Evolutionary conservation across 2,113 vertebrate genomes (phyloP), one percentile per base, ranked within the genome.

Genomic region (Pongo abelii): DNA sequence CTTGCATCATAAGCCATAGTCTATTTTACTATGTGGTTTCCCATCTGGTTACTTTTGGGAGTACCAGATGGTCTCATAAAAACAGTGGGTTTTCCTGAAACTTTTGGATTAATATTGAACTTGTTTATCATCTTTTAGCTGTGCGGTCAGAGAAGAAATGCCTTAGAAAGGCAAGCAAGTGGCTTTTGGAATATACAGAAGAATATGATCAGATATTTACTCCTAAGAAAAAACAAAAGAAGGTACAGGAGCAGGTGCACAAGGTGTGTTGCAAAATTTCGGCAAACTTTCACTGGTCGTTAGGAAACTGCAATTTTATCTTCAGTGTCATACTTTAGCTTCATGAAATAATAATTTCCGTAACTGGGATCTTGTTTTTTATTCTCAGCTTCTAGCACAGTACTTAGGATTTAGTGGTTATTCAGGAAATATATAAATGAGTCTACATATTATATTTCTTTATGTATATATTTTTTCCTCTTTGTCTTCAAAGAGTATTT

Each of bases 191-290:
- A 38, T 38, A 38, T 38, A 99, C 99, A 70, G 99, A 99, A 98
- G 99, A 99, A 84, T 99, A 99, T 48, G 99, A 99, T 98, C 99
- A 99, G 87, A 99, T 99, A 97, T 99, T 99, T 99, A 99, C 99
- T 92, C 98, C 99, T 16, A 99, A 99, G 99, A 99, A 99, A 98
- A 99, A 99, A 97, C 98, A 98, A 93, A 99, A 99, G 98, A 99
- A 99, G 97, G 98, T 98, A 93, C 98, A 99, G 90, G 99, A 99
- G 95, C 98, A 98, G 61, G 98, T 98, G 59, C 98, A 98, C 91
- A 99, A 99, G 99, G 99, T 99, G 98, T 98, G 98, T 84, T 67
- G 8, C 64, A 69, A 22, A 61, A 69, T 95, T 86, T 89, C 8
- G 84, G 22, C 12, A 77, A 6, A 50, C 10, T 32, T 93, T 95